Percentiles rank a stretch among this genome's conserved stretches.
Evolutionary conservation across 1,140 invertebrate genomes (phyloP).

Genomic region (Oscheius sp.): DNA sequence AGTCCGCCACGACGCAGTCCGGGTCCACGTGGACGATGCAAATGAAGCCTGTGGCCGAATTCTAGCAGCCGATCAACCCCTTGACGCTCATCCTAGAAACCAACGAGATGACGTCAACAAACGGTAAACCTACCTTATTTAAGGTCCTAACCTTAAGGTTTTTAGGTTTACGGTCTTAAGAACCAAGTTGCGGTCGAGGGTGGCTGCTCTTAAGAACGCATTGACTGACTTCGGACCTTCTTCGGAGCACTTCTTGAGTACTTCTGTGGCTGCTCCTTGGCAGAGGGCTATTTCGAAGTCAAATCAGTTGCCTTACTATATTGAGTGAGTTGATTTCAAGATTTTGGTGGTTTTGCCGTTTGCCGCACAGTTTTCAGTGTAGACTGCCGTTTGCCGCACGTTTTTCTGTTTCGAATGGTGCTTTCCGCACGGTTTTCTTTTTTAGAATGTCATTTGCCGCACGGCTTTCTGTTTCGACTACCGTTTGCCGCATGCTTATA

Average conservation of each 20-base stretch:
- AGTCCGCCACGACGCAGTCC: slow-evolving; percentile 45
- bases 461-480: too few species aligned
- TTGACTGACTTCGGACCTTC: slow-evolving; percentile 59
- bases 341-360: not conserved
- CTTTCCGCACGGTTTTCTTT: too few species aligned
- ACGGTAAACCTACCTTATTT: slow-evolving; percentile 21
- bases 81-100: slow-evolving; percentile 39
- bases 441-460: too few species aligned
- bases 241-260: slow-evolving; percentile 57
- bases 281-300: slow-evolving; percentile 56
- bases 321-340: slow-evolving; percentile 46
- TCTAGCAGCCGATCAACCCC: slow-evolving; percentile 47
- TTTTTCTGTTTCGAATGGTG: too few species aligned
- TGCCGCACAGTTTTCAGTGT: not conserved
- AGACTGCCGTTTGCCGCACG: not conserved
- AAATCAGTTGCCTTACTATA: slow-evolving; percentile 58
- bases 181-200: slow-evolving; percentile 28
- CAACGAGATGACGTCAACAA: slow-evolving; percentile 52
- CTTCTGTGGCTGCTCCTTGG: slow-evolving; percentile 54
- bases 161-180: slow-evolving; percentile 21
- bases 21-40: slow-evolving; percentile 52
- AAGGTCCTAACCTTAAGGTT: not conserved
- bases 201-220: slow-evolving; percentile 55
- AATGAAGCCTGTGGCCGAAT: slow-evolving; percentile 57
- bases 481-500: too few species aligned